Conservation (phyloP, 2,888 invertebrate species). For the Chalcosyrphus nemorum region DNA sequence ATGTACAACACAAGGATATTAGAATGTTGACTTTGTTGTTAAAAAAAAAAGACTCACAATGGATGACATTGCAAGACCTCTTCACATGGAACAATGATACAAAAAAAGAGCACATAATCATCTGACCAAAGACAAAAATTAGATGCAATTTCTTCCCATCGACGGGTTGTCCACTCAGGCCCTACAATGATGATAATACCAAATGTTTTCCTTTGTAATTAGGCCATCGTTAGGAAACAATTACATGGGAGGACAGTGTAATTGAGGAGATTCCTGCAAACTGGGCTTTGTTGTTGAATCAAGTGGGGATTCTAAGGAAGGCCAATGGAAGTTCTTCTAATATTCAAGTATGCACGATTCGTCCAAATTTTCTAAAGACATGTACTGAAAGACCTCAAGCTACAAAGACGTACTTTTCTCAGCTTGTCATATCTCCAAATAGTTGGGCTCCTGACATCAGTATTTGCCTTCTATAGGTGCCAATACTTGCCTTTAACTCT, state of each 20-base stretch:
- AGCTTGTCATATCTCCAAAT: too few relatives aligned
- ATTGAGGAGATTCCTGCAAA: too few relatives aligned
- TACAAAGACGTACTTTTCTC: too few relatives aligned
- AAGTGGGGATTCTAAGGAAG: too few relatives aligned
- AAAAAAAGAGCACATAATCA: constrained; percentile 44
- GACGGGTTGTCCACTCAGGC: constrained; percentile 56
- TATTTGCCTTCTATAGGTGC: too few relatives aligned
- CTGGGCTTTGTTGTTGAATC: too few relatives aligned
- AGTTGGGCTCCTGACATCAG: too few relatives aligned
- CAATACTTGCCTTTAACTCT: too few relatives aligned
- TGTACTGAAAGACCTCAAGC: too few relatives aligned
- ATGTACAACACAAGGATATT: constrained; percentile 55
- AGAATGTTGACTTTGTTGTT: constrained; percentile 52
- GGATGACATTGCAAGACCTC: constrained; percentile 39
- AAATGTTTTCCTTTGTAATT: constrained; percentile 64
- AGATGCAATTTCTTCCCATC: constrained; percentile 55
- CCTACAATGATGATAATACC: constrained; percentile 33
- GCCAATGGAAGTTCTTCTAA: too few relatives aligned
- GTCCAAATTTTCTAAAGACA: too few relatives aligned
- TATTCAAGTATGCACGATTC: too few relatives aligned
- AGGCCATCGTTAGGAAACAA: constrained; percentile 58
- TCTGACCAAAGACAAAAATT: constrained; percentile 58
- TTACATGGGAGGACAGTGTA: neutral
- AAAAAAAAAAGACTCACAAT: constrained; percentile 29
- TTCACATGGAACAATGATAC: constrained; percentile 45